These are phyloP conservation scores for Lateolabrax maculatus DNA, from an alignment of 2,797 vertebrate genomes.

Conservation along the genomic window DNA sequence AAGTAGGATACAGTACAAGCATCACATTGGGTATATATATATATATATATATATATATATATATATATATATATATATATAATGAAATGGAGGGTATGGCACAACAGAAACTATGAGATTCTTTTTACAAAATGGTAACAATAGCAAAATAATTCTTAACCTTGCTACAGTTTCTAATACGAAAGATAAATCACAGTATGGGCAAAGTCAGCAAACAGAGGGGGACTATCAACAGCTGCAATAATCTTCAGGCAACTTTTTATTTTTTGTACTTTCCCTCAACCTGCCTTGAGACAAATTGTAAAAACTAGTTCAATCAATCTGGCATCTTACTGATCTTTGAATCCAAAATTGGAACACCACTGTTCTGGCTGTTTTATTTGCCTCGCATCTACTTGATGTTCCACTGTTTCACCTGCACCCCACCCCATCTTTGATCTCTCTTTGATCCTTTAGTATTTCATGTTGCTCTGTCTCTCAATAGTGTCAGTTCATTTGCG, in stretches of 20 bases:
- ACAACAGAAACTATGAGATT: not conserved
- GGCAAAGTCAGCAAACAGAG: not conserved
- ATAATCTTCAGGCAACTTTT: not conserved
- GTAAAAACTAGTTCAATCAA: slow-evolving; percentile 31
- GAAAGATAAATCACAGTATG: not conserved
- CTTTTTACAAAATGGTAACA: not conserved
- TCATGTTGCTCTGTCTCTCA: slow-evolving; percentile 32
- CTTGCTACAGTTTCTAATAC: not conserved
- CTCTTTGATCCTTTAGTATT: slow-evolving; percentile 60
- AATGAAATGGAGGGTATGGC: not conserved
- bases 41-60: too few species aligned
- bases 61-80: too few species aligned
- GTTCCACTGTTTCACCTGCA: slow-evolving; percentile 34
- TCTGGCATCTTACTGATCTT: slow-evolving; percentile 22
- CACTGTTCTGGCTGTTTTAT: slow-evolving; percentile 11
- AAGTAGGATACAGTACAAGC: not conserved
- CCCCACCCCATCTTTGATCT: slow-evolving; percentile 50
- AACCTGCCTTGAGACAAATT: slow-evolving; percentile 17
- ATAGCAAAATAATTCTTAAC: not conserved
- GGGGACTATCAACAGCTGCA: not conserved
- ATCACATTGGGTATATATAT: not conserved
- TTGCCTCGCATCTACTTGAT: slow-evolving; percentile 6
- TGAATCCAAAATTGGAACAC: slow-evolving; percentile 1
- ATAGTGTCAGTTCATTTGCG: slow-evolving; percentile 52
- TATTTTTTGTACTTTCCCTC: slow-evolving; percentile 10